These are phyloP conservation scores for Oscheius myriophilus DNA, from an alignment of 2,888 invertebrate species.

Conservation along the genomic window DNA sequence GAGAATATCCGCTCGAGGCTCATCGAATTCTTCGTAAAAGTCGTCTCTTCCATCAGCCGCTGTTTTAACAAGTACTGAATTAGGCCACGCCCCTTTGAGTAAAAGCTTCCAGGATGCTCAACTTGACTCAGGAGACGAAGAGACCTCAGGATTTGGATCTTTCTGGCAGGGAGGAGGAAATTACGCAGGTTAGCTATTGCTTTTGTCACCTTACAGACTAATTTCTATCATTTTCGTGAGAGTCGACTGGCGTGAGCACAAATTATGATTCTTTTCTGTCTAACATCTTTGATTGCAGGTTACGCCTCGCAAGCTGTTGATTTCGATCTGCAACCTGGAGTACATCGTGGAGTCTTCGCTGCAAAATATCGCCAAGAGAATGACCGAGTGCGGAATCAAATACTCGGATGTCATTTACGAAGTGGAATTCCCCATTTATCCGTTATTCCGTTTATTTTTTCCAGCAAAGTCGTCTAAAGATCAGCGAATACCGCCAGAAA, in stretches of 20 bases:
- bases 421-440: conserved; percentile 34
- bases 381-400: conserved; percentile 65
- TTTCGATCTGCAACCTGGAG: conserved; percentile 68
- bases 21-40: conserved; percentile 56
- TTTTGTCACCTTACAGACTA: neutral
- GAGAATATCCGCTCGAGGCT: conserved; percentile 63
- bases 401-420: conserved; percentile 66
- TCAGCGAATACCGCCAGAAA: conserved; percentile 54
- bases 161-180: conserved; percentile 10
- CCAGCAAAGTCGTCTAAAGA: conserved; percentile 56
- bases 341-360: conserved; percentile 64
- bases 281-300: no score
- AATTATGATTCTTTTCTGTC: no score
- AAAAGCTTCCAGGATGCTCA: neutral
- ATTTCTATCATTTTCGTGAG: neutral
- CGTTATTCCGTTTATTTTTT: conserved; percentile 6
- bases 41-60: conserved; percentile 51
- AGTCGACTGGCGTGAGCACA: no score
- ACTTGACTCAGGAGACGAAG: neutral
- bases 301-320: conserved; percentile 64
- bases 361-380: conserved; percentile 58
- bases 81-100: neutral
- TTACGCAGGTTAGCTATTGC: neutral
- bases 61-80: conserved; percentile 38
- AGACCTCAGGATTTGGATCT: neutral